Conservation (phyloP, 1,140 invertebrate species). For the Euura lappo region DNA sequence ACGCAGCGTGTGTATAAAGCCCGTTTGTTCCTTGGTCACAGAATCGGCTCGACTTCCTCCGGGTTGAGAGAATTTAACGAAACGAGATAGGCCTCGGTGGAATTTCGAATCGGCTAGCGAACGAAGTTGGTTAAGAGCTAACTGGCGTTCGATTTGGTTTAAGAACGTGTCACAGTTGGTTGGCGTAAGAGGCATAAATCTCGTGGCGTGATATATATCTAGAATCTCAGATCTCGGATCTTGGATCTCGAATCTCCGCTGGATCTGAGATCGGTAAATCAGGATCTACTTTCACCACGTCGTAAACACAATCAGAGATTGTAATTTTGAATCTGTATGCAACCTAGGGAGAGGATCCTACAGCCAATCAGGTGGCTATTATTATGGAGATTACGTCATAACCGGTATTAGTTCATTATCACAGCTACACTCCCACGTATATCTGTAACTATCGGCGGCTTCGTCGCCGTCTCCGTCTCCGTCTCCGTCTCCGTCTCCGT, state of each 20-base stretch:
- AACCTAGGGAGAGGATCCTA: slow-evolving; percentile 50
- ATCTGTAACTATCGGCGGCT: background rate
- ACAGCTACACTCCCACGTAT: slow-evolving; percentile 16
- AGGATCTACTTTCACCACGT: slow-evolving; percentile 6
- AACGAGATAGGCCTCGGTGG: background rate
- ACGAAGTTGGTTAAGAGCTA: background rate
- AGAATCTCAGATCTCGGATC: background rate
- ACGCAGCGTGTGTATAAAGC: background rate
- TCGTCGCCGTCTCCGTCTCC: background rate
- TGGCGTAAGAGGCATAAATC: background rate
- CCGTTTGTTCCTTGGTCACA: background rate
- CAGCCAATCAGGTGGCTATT: slow-evolving; percentile 54
- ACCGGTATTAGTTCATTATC: slow-evolving; percentile 61
- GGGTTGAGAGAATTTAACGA: background rate
- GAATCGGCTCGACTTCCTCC: background rate
- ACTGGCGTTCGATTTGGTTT: slow-evolving; percentile 1
- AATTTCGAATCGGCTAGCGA: background rate
- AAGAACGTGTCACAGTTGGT: background rate
- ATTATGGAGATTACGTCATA: slow-evolving; percentile 60
- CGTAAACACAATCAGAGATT: slow-evolving; percentile 14
- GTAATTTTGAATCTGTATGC: slow-evolving; percentile 62
- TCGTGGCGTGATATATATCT: background rate
- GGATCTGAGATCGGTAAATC: slow-evolving; percentile 2
- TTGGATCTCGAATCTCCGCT: background rate
- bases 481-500: no score